Evolutionary conservation across 1,140 invertebrate genomes (phyloP).

Genomic region (Paraescarpia echinospica): DNA sequence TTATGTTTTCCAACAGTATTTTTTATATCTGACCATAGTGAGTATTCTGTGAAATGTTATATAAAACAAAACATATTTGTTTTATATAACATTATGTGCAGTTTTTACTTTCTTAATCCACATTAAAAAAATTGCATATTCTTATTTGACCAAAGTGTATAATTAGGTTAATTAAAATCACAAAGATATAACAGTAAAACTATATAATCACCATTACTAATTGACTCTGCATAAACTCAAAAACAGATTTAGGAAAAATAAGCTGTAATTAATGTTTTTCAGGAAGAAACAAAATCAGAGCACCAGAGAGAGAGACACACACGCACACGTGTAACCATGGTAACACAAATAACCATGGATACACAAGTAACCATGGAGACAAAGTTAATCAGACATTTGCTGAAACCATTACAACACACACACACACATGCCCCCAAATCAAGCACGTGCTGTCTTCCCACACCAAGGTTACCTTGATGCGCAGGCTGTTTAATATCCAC

Average conservation of each 20-base stretch:
- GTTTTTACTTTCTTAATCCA: too few relatives aligned
- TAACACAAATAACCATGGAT: not conserved
- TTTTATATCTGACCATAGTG: not conserved
- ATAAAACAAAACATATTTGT: not conserved
- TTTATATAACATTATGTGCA: too few relatives aligned
- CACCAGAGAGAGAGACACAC: constrained; percentile 14
- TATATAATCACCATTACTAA: not conserved
- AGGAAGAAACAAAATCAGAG: not conserved
- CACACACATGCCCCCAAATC: not conserved
- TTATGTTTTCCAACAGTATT: not conserved
- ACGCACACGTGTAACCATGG: not conserved
- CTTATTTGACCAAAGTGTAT: too few relatives aligned
- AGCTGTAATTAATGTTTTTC: not conserved
- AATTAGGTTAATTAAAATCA: not conserved
- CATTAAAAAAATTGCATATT: too few relatives aligned
- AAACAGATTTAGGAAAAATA: too few relatives aligned
- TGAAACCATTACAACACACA: not conserved
- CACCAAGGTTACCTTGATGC: not conserved
- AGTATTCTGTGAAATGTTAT: not conserved
- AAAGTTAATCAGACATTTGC: not conserved
- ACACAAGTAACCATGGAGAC: not conserved
- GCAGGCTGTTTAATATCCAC: not conserved
- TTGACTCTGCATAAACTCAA: too few relatives aligned
- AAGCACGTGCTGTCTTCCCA: not conserved
- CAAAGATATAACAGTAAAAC: not conserved